These are phyloP conservation scores for Ranitomeya imitator DNA, from an alignment of 2,113 vertebrate genomes.

Conservation along the genomic window DNA sequence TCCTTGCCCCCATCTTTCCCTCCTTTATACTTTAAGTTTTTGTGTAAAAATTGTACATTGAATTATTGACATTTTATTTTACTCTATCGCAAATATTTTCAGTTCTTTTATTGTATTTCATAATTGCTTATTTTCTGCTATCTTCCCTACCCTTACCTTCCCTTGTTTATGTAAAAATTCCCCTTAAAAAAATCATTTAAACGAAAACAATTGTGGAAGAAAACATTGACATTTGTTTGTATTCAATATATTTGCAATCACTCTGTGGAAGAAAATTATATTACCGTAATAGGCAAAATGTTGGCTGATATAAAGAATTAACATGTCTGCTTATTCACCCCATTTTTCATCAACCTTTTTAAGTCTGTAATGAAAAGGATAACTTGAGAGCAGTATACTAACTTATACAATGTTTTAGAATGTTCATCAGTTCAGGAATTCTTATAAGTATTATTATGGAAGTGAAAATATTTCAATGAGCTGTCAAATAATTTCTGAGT, in stretches of 20 bases:
- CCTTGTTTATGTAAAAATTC: too few species aligned
- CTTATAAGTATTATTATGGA: conserved; percentile 74
- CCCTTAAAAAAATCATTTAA: background rate
- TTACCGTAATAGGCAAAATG: background rate
- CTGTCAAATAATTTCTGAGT: conserved; percentile 81
- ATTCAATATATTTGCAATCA: background rate
- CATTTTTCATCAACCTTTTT: conserved; percentile 1
- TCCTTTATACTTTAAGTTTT: too few species aligned
- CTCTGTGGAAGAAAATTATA: conserved; percentile 5
- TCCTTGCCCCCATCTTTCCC: too few species aligned
- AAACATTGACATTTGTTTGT: background rate
- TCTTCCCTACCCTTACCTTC: too few species aligned
- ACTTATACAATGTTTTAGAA: conserved; percentile 66
- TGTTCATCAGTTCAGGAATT: conserved; percentile 66
- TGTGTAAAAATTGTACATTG: too few species aligned
- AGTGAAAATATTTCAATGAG: conserved; percentile 80
- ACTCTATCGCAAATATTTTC: too few species aligned
- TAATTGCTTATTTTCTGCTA: too few species aligned
- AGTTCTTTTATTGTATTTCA: too few species aligned
- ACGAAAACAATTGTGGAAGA: background rate
- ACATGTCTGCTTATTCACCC: background rate
- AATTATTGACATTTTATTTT: too few species aligned
- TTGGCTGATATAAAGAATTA: background rate
- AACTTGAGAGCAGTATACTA: background rate
- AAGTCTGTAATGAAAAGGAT: conserved; percentile 7